Base-by-base conservation (phyloP, 2,113 vertebrate species). In the Conger conger region DNA sequence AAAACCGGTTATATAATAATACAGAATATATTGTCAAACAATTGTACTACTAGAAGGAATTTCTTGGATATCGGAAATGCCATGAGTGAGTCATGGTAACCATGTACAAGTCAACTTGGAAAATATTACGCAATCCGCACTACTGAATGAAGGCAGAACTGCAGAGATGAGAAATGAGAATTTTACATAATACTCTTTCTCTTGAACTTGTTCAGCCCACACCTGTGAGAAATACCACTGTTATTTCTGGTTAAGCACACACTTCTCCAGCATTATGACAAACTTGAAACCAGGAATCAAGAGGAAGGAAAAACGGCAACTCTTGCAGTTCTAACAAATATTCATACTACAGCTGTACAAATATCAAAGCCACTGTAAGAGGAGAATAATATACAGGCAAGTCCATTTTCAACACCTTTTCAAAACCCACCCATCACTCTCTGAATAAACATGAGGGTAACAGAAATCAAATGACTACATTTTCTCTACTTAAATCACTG, bases 391-490 rank as follows among this genome's bases (percentile, higher is more conserved):
- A 73, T 73, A 73, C 68, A 73, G 9, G 13, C 68, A 73, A 73
- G 68, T 73, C 68, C 68, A 73, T 73, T 73, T 73, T 73, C 68
- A 73, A 73, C 68, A 73, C 68, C 68, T 30, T 73, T 73, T 33
- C 68, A 73, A 73, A 73, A 33, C n/a, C 33, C 68, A 73, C 68
- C n/a, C 68, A 4, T 73, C 68, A 33, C 33, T 73, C 68, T 73
- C 68, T 73, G 68, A 13, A 73, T 73, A 73, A 73, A 73, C 68
- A 33, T 2, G 68, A 73, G 68, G 30, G 68, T 73, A 73, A 73
- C 68, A 73, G 68, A 73, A 73, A 73, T 73, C 27, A 73, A 73
- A 73, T 73, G 27, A 6, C 68, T 33, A 73, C n/a, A 33, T 33
- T 73, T 73, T 73, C 68, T 73, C 68, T 27, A 73, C 68, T 73